These are phyloP conservation scores for Lathamus discolor DNA, from an alignment of 2,113 vertebrate species.

Conservation along the genomic window DNA sequence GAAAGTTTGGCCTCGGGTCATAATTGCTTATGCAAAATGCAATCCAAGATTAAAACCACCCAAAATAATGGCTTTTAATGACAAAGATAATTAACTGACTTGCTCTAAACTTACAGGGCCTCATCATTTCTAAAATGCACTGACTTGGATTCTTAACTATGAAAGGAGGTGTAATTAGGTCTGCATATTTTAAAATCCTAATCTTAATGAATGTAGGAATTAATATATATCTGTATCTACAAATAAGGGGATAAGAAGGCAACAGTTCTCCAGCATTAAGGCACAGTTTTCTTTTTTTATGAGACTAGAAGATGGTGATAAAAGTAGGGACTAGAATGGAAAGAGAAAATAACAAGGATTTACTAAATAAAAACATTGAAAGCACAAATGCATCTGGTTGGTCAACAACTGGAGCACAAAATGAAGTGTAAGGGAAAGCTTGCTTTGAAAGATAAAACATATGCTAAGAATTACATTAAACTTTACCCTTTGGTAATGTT, in stretches of 20 bases:
- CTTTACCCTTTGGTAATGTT: not conserved
- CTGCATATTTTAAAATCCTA: not conserved
- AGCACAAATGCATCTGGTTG: not conserved
- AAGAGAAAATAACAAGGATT: not conserved
- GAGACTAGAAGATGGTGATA: not conserved
- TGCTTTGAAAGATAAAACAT: not conserved
- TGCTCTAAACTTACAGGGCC: not conserved
- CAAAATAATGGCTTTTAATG: not conserved
- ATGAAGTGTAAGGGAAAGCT: not conserved
- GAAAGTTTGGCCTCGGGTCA: not conserved
- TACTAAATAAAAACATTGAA: not conserved
- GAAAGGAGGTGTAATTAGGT: not conserved
- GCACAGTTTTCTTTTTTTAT: not conserved
- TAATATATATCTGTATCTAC: not conserved
- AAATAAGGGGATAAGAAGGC: not conserved
- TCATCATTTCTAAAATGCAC: not conserved
- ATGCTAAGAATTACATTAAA: not conserved
- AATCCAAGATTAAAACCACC: not conserved
- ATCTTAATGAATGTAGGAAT: not conserved
- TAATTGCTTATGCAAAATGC: not conserved
- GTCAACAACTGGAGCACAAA: not conserved
- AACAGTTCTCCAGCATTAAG: not conserved
- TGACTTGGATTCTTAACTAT: not conserved
- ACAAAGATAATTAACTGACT: not conserved
- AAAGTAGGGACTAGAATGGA: not conserved